Evolutionary conservation across 2,113 vertebrate species (phyloP).

Genomic region (Prolemur simus): DNA sequence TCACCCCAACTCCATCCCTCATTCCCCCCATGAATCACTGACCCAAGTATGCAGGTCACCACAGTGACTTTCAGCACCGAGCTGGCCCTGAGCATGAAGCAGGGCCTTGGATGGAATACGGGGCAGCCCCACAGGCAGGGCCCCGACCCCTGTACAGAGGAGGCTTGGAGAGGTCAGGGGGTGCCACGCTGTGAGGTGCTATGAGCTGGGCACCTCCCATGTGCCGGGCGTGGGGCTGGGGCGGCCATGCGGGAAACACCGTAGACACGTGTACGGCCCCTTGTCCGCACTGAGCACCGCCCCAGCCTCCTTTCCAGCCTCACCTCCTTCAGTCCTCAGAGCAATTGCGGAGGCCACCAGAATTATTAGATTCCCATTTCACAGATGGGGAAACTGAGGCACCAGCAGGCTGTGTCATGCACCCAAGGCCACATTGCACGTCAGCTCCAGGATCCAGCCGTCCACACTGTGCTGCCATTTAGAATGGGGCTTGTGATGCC

Average conservation of each 20-base stretch:
- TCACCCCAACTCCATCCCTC: fast-evolving
- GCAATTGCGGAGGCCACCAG: too few species aligned
- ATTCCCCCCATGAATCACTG: fast-evolving
- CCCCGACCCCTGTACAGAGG: too few species aligned
- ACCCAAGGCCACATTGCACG: too few species aligned
- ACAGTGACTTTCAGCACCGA: fast-evolving
- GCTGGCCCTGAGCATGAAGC: too few species aligned
- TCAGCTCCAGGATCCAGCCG: fast-evolving
- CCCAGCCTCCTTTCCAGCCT: background rate
- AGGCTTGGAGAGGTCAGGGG: background rate
- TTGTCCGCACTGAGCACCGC: fast-evolving
- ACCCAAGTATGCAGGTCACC: fast-evolving
- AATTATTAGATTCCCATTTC: background rate
- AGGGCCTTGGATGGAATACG: background rate
- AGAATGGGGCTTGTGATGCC: too few species aligned
- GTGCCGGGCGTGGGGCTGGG: background rate
- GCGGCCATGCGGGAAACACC: background rate
- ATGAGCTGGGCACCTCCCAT: background rate
- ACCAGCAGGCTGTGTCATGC: too few species aligned
- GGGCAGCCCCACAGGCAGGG: fast-evolving
- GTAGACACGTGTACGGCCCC: background rate
- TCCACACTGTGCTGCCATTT: fast-evolving
- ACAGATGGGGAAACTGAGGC: background rate
- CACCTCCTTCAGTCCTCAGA: background rate
- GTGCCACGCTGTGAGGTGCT: fast-evolving